A percentile compares a stretch with the other conserved stretches of the same genome.
Conservation (phyloP, 2,888 invertebrate species). For the Brassicogethes aeneus region DNA sequence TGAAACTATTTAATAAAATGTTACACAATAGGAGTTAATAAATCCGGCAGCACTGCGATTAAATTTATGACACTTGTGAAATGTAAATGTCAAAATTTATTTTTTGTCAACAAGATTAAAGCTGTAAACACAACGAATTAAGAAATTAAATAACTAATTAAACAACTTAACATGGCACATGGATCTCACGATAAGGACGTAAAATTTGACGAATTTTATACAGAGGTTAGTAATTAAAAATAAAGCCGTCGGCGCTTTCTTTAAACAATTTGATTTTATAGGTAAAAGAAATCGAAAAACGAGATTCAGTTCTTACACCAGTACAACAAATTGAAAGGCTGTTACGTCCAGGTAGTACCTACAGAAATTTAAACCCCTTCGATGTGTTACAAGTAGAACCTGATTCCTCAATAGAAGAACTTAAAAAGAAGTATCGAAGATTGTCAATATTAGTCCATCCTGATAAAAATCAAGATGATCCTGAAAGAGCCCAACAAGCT, state of each 20-base stretch:
- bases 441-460: slow-evolving; percentile 98
- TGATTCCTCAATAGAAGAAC: slow-evolving; percentile 78
- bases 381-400: slow-evolving; percentile 90
- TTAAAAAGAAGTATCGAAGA: slow-evolving; percentile 93
- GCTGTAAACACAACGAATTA: no score
- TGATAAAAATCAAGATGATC: slow-evolving; percentile 96
- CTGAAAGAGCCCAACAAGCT: slow-evolving; percentile 86
- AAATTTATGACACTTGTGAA: no score
- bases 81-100: no score
- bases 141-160: no score
- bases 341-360: slow-evolving; percentile 92
- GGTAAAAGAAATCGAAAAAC: slow-evolving; percentile 98
- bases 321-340: slow-evolving; percentile 95
- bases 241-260: no score
- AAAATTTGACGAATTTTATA: slow-evolving; percentile 73
- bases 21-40: no score
- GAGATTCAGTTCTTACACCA: slow-evolving; percentile 93
- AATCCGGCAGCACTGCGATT: no score
- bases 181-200: slow-evolving; percentile 48
- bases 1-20: no score
- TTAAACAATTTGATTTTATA: no score
- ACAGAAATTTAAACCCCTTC: slow-evolving; percentile 96
- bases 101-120: no score
- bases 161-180: background rate
- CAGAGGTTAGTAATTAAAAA: slow-evolving; percentile 58